phyloP scores from a whole-genome alignment of 2,888 invertebrate genomes.

The Drosophila subsilvestris region DNA sequence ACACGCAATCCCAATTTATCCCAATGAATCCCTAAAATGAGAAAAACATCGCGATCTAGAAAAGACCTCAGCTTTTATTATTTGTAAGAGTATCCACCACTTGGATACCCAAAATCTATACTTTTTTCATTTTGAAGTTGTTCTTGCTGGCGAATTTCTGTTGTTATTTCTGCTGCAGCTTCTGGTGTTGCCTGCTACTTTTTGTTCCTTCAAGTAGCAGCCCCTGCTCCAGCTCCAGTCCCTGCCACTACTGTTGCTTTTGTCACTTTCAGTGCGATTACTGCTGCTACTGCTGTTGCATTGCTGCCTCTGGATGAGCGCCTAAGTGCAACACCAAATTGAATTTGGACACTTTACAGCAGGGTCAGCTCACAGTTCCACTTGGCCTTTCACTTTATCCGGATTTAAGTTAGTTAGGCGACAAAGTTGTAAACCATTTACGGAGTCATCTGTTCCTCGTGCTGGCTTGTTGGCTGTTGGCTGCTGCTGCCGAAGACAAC shows the following conservation, averaged over 20 bases:
- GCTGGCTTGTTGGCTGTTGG: slow-evolving; percentile 11
- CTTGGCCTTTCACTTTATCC: slow-evolving; percentile 60
- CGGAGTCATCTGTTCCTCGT: slow-evolving; percentile 46
- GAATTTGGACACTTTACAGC: slow-evolving; percentile 67
- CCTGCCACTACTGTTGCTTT: slow-evolving; percentile 13
- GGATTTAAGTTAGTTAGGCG: slow-evolving; percentile 69
- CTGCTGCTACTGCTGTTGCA: slow-evolving; percentile 22
- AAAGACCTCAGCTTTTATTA: neutral
- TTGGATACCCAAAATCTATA: neutral
- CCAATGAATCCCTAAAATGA: neutral
- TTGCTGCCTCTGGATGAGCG: slow-evolving; percentile 23
- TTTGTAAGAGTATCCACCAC: neutral
- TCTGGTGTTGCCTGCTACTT: neutral
- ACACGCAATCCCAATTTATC: too few species aligned
- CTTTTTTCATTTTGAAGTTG: neutral
- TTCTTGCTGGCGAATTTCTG: neutral
- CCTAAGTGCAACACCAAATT: slow-evolving; percentile 70
- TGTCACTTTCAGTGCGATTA: slow-evolving; percentile 12
- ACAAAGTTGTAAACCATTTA: slow-evolving; percentile 71
- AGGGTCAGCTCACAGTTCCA: slow-evolving; percentile 6
- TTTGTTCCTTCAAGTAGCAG: neutral
- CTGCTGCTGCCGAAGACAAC: slow-evolving; percentile 40
- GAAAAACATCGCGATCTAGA: neutral
- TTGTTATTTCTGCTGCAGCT: neutral
- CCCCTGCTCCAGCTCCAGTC: neutral